Base-by-base conservation (phyloP, 1,140 invertebrate genomes). In the Lutraria rhynchaena region DNA sequence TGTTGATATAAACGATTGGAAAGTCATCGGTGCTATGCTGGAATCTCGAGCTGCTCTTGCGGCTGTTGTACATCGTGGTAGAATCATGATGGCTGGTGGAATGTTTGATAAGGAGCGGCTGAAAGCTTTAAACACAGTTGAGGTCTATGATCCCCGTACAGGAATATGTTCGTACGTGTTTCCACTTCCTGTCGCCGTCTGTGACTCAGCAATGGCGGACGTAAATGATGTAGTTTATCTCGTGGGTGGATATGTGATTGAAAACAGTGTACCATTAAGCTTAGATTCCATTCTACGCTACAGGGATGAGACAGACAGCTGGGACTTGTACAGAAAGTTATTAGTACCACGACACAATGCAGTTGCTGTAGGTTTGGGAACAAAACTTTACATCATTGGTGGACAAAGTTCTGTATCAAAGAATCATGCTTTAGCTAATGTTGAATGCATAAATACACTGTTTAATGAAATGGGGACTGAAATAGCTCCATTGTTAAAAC, bases 101-200 rank as follows among this genome's bases (percentile, higher is more conserved):
- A 60, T 80, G 63, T 27, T 80, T 37, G 76, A 80, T 22, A 55
- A 44, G 4, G 76, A 80, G 57, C 33, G 55, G 37, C 33, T 24
- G 49, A n/a, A 70, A 44, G 29, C 49, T 13, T 61, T 70, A 19
- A 49, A 80, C 37, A 80, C 63, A 3, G 41, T 80, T n/a, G 76
- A 80, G 49, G 51, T 80, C 4, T 80, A 80, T 58, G 65, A 80
- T 22, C 76, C 63, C 4, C 2, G 51, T 7, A 35, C 17, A 3
- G 35, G 22, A 3, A 35, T 11, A 15, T 80, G 76, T 63, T 41
- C 44, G n/a, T 60, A 69, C 35, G 15, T 51, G 3, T 70, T 19
- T 80, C 76, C 76, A 22, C 63, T 80, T 57, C 76, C 76, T 27
- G 29, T 70, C 7, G 63, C 76, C 4, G 49, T 80, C 7, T 69